A percentile compares a stretch with the other conserved stretches of the same genome.
Conservation (phyloP, 2,113 vertebrate species). For the Coturnix japonica region DNA sequence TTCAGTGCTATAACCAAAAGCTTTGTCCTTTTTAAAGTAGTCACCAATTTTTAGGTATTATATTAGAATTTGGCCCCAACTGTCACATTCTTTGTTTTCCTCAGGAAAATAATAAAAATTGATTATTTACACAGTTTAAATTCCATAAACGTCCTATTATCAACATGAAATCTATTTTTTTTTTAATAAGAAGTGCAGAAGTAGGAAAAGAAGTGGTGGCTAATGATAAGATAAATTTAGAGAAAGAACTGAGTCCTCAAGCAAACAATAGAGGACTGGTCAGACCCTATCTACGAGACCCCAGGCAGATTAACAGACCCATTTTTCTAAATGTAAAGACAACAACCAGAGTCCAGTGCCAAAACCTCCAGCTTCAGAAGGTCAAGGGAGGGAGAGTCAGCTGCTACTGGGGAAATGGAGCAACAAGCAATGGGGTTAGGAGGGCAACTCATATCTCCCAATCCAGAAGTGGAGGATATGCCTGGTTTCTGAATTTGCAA, state of each 20-base stretch:
- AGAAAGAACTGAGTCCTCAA: background rate
- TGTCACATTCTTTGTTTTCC: background rate
- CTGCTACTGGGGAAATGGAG: background rate
- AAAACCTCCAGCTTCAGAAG: background rate
- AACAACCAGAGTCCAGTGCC: background rate
- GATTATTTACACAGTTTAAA: background rate
- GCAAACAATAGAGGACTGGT: background rate
- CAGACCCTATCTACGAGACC: background rate
- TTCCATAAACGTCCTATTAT: background rate
- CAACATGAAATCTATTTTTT: background rate
- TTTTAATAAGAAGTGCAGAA: background rate
- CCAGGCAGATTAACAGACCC: background rate
- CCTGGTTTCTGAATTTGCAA: background rate
- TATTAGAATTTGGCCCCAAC: background rate
- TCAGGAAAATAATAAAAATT: background rate
- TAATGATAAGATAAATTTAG: background rate
- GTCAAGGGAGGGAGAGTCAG: background rate
- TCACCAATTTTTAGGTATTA: background rate
- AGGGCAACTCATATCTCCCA: background rate
- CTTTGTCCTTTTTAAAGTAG: background rate
- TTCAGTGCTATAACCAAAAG: background rate
- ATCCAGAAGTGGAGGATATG: accelerated
- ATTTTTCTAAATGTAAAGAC: background rate
- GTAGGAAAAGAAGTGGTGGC: background rate
- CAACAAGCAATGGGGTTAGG: background rate